A percentile compares a stretch with the other conserved stretches of the same genome.
These are phyloP conservation scores for Tachysurus fulvidraco DNA, from an alignment of 2,113 vertebrate species.

Conservation along the genomic window DNA sequence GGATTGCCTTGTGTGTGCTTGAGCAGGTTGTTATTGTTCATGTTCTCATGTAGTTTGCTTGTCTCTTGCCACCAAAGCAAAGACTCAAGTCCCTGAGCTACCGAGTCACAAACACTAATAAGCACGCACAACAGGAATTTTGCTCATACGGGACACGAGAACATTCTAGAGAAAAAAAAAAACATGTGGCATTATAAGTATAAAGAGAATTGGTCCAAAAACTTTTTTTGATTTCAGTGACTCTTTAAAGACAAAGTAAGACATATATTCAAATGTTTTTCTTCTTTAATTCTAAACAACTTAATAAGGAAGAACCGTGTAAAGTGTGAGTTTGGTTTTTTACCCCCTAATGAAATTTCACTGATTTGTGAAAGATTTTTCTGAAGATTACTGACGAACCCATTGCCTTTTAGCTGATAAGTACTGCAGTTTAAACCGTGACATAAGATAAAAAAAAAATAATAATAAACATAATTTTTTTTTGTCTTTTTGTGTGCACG, in stretches of 20 bases:
- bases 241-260: no score
- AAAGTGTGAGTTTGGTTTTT: no score
- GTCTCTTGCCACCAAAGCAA: not conserved
- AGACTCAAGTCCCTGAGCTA: slow-evolving; percentile 1
- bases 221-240: no score
- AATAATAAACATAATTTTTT: no score
- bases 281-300: no score
- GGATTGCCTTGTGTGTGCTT: slow-evolving; percentile 47
- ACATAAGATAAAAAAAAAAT: not conserved
- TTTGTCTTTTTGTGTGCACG: not conserved
- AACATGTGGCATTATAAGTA: no score
- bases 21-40: slow-evolving; percentile 51
- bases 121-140: not conserved
- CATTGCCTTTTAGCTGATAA: not conserved
- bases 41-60: slow-evolving; percentile 26
- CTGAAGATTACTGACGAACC: not conserved
- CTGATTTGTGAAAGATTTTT: not conserved
- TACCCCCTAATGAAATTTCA: no score
- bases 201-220: no score
- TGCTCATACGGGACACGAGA: not conserved
- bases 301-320: no score
- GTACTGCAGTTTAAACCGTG: not conserved
- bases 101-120: slow-evolving; percentile 16
- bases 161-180: not conserved
- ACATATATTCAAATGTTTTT: no score